A percentile compares a stretch with the other conserved stretches of the same genome.
Evolutionary conservation across 2,113 vertebrate species (phyloP).

Genomic region (Protobothrops mucrosquamatus): DNA sequence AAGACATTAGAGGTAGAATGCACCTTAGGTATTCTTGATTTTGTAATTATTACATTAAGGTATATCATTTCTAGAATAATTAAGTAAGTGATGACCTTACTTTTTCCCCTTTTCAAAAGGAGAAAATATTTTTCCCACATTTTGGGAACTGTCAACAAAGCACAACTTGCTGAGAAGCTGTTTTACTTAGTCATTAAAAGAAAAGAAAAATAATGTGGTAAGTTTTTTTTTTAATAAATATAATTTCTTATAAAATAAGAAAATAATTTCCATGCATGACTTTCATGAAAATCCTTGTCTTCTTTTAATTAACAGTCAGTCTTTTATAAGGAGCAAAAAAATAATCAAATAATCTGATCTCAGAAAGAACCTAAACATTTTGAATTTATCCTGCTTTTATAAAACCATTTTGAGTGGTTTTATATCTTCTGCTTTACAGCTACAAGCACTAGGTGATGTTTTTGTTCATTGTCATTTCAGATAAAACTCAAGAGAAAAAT

Average conservation of each 20-base stretch:
- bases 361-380: conserved; percentile 31
- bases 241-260: background rate
- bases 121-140: rapidly evolving
- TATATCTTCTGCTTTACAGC: background rate
- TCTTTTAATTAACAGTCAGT: background rate
- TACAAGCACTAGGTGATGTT: conserved; percentile 2
- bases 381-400: background rate
- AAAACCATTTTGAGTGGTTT: conserved; percentile 16
- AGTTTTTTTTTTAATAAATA: conserved; percentile 2
- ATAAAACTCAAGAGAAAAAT: conserved; percentile 13
- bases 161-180: background rate
- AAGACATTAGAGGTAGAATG: background rate
- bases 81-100: background rate
- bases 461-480: conserved; percentile 33
- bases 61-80: background rate
- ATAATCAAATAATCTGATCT: conserved; percentile 16
- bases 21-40: background rate
- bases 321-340: conserved; percentile 35
- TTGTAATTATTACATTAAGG: background rate
- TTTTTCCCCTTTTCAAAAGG: background rate
- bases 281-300: conserved; percentile 43
- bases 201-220: background rate
- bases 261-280: conserved; percentile 18
- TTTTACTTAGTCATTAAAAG: conserved; percentile 1
- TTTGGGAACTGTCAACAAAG: background rate